phyloP scores from a whole-genome alignment of 2,797 vertebrate species.

The Diplodus puntazzo region DNA sequence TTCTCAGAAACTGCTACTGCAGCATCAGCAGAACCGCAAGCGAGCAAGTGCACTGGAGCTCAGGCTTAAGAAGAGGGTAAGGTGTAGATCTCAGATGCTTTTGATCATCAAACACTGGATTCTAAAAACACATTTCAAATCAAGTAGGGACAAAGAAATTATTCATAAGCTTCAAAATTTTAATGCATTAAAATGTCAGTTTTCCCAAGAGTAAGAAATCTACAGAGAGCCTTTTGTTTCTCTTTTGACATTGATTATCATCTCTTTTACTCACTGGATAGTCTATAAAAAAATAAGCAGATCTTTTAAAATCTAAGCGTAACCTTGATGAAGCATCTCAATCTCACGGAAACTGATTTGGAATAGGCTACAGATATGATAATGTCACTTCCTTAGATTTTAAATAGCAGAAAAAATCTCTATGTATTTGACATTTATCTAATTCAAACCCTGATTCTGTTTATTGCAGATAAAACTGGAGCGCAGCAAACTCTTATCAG shows the following conservation, averaged over 20 bases:
- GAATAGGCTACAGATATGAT: not conserved
- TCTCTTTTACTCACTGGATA: no score
- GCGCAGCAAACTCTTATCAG: constrained; percentile 83
- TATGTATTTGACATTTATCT: not conserved
- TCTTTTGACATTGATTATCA: not conserved
- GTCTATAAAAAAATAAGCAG: no score
- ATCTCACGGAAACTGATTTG: not conserved
- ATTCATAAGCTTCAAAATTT: not conserved
- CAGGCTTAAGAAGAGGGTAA: constrained; percentile 85
- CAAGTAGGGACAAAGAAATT: not conserved
- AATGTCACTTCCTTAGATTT: not conserved
- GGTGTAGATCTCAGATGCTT: not conserved
- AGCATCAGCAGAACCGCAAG: constrained; percentile 87
- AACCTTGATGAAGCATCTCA: not conserved
- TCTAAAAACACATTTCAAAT: no score
- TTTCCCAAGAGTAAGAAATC: not conserved
- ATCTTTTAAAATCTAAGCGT: not conserved
- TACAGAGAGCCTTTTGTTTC: not conserved
- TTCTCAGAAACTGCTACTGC: constrained; percentile 85
- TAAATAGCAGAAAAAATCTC: not conserved
- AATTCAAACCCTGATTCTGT: constrained; percentile 7
- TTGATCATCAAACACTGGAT: no score
- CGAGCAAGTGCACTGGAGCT: constrained; percentile 85
- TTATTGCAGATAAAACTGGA: constrained; percentile 86
- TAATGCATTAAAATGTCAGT: not conserved